These are phyloP conservation scores for Onychomys torridus DNA, from an alignment of 2,797 vertebrate genomes.

Conservation along the genomic window DNA sequence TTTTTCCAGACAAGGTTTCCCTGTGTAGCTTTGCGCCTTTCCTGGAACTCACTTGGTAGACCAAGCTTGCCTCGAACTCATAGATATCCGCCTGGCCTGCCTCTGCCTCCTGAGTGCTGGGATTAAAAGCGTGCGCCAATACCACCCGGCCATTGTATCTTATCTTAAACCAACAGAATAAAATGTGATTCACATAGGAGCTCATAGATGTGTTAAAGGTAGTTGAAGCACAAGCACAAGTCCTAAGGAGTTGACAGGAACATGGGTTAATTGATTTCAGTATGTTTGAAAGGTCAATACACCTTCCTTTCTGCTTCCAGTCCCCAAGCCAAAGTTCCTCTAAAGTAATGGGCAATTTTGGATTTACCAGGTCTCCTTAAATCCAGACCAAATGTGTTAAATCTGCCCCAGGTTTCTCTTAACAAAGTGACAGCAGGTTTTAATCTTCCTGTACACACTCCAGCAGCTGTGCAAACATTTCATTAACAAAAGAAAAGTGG, in stretches of 20 bases:
- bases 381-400: constrained; percentile 80
- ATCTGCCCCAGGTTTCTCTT: constrained; percentile 80
- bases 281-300: constrained; percentile 61
- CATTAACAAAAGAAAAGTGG: constrained; percentile 84
- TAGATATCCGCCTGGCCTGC: too few species aligned
- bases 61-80: too few species aligned
- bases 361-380: constrained; percentile 76
- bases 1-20: too few species aligned
- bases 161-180: neutral
- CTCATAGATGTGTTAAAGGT: neutral
- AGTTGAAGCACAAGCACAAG: neutral
- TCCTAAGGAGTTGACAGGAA: constrained; percentile 2
- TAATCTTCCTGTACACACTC: constrained; percentile 80
- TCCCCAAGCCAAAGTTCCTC: constrained; percentile 30
- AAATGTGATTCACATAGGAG: neutral
- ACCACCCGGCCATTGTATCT: too few species aligned
- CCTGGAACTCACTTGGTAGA: too few species aligned
- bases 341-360: constrained; percentile 76
- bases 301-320: constrained; percentile 23
- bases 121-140: too few species aligned
- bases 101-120: too few species aligned
- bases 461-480: constrained; percentile 84
- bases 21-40: too few species aligned
- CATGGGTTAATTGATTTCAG: neutral
- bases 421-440: constrained; percentile 81